These are phyloP conservation scores for Drosophila sordidapex DNA, from an alignment of 2,888 invertebrate species.

Conservation along the genomic window DNA sequence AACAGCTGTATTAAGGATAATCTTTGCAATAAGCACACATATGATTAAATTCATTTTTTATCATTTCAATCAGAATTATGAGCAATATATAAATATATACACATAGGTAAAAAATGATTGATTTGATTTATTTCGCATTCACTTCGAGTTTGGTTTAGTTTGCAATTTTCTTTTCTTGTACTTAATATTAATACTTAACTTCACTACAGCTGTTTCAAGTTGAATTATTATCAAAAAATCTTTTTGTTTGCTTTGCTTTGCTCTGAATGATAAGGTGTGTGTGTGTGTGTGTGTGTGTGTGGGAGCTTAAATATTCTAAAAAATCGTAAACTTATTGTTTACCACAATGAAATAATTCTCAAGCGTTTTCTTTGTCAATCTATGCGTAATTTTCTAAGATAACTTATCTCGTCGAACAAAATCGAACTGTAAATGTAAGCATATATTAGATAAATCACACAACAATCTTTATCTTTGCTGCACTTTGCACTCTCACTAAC, in stretches of 20 bases:
- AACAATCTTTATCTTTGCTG: constrained; percentile 59
- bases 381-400: constrained; percentile 55
- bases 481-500: constrained; percentile 64
- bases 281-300: constrained; percentile 28
- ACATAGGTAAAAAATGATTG: constrained; percentile 54
- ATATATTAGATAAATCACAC: constrained; percentile 71
- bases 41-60: neutral
- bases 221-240: constrained; percentile 70
- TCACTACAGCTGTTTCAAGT: constrained; percentile 20
- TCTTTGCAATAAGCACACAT: neutral
- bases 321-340: constrained; percentile 49
- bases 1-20: neutral
- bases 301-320: constrained; percentile 46
- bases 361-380: constrained; percentile 61
- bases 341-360: constrained; percentile 69
- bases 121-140: constrained; percentile 56
- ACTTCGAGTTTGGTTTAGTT: constrained; percentile 8
- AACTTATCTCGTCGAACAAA: constrained; percentile 42
- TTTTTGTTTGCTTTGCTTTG: constrained; percentile 32
- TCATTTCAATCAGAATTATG: neutral
- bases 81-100: neutral
- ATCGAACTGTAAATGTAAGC: constrained; percentile 62
- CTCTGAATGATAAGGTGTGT: constrained; percentile 37
- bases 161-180: constrained; percentile 16
- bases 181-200: constrained; percentile 19